Percentiles rank a stretch among this genome's conserved stretches.
Conservation (phyloP, 1,140 invertebrate genomes). For the Lanistes nyassanus region DNA sequence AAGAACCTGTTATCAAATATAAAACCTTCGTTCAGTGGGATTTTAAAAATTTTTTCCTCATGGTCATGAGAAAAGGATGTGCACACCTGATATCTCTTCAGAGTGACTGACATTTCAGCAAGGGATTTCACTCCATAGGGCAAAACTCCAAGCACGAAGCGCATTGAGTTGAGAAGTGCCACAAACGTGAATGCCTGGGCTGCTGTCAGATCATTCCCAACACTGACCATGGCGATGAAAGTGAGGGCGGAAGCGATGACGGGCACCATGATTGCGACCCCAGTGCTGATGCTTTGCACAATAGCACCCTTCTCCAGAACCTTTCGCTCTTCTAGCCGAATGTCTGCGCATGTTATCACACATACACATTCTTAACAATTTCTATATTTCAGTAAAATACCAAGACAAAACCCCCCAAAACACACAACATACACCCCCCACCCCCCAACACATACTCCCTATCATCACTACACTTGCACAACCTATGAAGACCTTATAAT, state of each 20-base stretch:
- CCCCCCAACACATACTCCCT: neutral
- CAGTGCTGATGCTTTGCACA: constrained; percentile 73
- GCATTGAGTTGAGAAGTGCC: constrained; percentile 60
- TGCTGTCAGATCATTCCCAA: constrained; percentile 72
- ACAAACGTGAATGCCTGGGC: constrained; percentile 70
- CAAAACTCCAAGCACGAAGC: constrained; percentile 55
- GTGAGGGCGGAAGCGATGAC: constrained; percentile 74
- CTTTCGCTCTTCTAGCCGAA: constrained; percentile 71
- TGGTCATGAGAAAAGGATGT: too few species aligned
- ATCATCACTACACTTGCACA: neutral
- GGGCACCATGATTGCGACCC: constrained; percentile 74
- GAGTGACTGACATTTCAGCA: constrained; percentile 60
- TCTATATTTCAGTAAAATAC: too few species aligned
- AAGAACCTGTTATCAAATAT: too few species aligned
- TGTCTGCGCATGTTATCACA: constrained; percentile 70
- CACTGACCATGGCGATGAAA: constrained; percentile 74
- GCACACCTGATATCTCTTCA: constrained; percentile 65
- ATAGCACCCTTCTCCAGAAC: constrained; percentile 73
- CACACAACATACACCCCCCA: neutral
- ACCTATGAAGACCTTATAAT: too few species aligned
- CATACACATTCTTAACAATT: too few species aligned
- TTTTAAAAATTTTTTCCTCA: too few species aligned
- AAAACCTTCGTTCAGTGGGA: too few species aligned
- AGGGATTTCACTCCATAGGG: constrained; percentile 57
- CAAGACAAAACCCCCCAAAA: constrained; percentile 2